Percentiles rank a stretch among this genome's conserved stretches.
Conservation (phyloP, 2,888 invertebrate genomes). For the Apomyelois bistriatella region DNA sequence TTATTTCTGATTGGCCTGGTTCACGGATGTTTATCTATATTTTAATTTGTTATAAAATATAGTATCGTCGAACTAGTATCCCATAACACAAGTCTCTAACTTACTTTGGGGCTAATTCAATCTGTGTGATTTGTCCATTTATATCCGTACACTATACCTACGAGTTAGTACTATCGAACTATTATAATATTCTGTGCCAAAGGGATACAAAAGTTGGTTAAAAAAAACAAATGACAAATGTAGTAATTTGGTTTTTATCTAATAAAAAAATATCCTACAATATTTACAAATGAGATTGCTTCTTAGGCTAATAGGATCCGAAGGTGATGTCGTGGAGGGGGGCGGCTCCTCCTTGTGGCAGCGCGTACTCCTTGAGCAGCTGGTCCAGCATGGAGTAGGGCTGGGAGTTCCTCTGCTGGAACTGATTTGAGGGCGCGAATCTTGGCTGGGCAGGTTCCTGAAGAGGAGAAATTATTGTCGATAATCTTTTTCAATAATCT, state of each 20-base stretch:
- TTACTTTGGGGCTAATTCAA: too few species aligned
- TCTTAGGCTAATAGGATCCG: conserved; percentile 84
- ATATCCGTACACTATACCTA: too few species aligned
- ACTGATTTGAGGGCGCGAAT: conserved; percentile 30
- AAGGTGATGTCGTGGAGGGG: conserved; percentile 91
- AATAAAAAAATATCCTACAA: conserved; percentile 53
- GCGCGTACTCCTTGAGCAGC: conserved; percentile 88
- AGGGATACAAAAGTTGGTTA: too few species aligned
- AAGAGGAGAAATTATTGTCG: not conserved
- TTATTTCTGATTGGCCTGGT: too few species aligned
- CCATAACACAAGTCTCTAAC: too few species aligned
- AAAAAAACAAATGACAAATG: conserved; percentile 5
- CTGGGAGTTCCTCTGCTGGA: conserved; percentile 40
- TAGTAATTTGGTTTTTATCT: conserved; percentile 26
- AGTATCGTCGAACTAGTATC: too few species aligned
- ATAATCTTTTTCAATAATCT: too few species aligned
- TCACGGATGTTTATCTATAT: too few species aligned
- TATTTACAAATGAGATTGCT: conserved; percentile 60
- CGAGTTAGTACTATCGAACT: too few species aligned
- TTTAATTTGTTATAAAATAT: too few species aligned
- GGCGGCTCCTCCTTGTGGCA: conserved; percentile 84
- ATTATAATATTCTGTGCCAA: too few species aligned
- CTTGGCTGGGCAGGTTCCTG: conserved; percentile 26
- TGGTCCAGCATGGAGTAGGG: conserved; percentile 85
- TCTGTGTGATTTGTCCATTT: too few species aligned